Evolutionary conservation across 2,888 invertebrate genomes (phyloP).

Genomic region (Cinara cedri): DNA sequence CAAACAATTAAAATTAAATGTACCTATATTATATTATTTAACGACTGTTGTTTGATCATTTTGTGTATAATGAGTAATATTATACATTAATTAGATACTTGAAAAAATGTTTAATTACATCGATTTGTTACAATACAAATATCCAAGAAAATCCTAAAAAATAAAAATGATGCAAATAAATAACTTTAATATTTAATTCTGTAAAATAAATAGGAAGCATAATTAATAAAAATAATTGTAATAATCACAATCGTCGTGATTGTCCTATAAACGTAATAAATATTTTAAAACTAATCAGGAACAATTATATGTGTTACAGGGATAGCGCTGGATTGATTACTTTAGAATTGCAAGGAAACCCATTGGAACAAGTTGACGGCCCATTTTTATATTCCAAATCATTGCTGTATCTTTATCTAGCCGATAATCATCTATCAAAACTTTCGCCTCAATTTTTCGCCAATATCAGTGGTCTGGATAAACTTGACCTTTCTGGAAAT

Average conservation of each 20-base stretch:
- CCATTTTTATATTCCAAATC: slow-evolving; percentile 72
- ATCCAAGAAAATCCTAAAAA: not conserved
- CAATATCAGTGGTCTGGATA: slow-evolving; percentile 71
- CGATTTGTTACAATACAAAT: not conserved
- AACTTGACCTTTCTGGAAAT: slow-evolving; percentile 74
- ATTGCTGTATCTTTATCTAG: slow-evolving; percentile 73
- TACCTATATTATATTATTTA: not conserved
- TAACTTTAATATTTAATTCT: not conserved
- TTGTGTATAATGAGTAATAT: not conserved
- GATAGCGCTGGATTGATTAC: slow-evolving; percentile 74
- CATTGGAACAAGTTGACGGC: slow-evolving; percentile 65
- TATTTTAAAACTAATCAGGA: not conserved
- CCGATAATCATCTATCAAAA: slow-evolving; percentile 69
- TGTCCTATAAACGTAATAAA: too few species aligned
- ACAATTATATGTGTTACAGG: slow-evolving; percentile 63
- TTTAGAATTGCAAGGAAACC: slow-evolving; percentile 73
- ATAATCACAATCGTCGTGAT: too few species aligned
- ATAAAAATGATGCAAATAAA: not conserved
- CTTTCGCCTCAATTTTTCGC: slow-evolving; percentile 72
- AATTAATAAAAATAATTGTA: too few species aligned
- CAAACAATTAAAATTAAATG: not conserved
- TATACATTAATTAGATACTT: not conserved
- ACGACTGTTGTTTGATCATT: not conserved
- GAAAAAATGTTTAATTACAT: not conserved
- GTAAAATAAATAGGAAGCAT: too few species aligned